Base-by-base conservation (phyloP, 2,797 vertebrate species). In the Sebastes miniatus region DNA sequence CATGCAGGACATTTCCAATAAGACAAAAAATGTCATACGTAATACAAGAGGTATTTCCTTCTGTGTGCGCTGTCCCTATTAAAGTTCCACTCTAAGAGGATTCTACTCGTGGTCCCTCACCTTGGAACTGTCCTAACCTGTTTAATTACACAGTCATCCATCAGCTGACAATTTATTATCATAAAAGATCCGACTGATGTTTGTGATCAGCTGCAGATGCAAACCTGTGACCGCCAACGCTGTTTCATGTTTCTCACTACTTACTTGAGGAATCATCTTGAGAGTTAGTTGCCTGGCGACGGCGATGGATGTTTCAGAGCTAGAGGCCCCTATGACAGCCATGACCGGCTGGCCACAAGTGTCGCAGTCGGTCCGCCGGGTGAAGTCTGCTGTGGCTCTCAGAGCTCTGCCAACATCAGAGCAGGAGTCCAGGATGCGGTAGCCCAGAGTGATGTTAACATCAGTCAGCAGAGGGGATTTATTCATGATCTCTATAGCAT, bases 261-360 rank as follows among this genome's bases (percentile, higher is more conserved):
- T 22, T 88, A 98, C 97, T 93, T 97, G 96, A 76, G 97, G 97
- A 74, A 97, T 96, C 71, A 97, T 93, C 16, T 95, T 88, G 82
- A 97, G 94, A 76, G 95, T 97, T 71, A 98, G 79, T 66, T 96
- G 90, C 86, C 95, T 94, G 67, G 97, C 97, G 43, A 97, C 87
- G 9, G 96, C 94, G 58, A 97, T 97, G 0, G 97, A 96, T 25
- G 91, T 92, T 90, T 98, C 97, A 0, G 97, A 98, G 81, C 92
- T 91, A 32, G 92, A 82, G 34, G 95, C 92, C 56, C 97, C 97
- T 7, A 95, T 86, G 18, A 98, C 91, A 2, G 95, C 96, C 81
- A 95, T 96, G 34, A 96, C 84, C 14, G 93, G 95, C 54, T 90
- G 94, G 20, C n/a, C 8, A 18, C 24, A 72, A 9, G 34, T 92